Evolutionary conservation across 2,888 invertebrate genomes (phyloP).

Genomic region (Meloe dianella): DNA sequence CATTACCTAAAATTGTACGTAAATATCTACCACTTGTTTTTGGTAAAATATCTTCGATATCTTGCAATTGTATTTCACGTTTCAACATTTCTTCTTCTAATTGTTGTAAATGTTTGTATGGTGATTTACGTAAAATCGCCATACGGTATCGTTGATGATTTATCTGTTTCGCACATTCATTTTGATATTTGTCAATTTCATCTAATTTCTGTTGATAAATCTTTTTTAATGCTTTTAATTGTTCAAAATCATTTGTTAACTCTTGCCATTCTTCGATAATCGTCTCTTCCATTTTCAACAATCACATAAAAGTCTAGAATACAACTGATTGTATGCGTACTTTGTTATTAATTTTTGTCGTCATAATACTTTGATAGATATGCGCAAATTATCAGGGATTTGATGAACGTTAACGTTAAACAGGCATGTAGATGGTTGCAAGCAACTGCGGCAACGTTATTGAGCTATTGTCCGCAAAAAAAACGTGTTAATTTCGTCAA

Average conservation of each 20-base stretch:
- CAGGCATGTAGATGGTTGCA: slow-evolving; percentile 7
- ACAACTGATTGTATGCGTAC: slow-evolving; percentile 14
- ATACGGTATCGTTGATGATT: slow-evolving; percentile 89
- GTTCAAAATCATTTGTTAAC: slow-evolving; percentile 41
- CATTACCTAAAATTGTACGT: slow-evolving; percentile 90
- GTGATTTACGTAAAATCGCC: slow-evolving; percentile 66
- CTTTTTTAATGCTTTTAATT: slow-evolving; percentile 72
- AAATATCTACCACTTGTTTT: slow-evolving; percentile 88
- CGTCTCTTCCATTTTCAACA: slow-evolving; percentile 19
- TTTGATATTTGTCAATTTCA: slow-evolving; percentile 79
- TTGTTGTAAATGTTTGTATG: slow-evolving; percentile 63
- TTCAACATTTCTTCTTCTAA: slow-evolving; percentile 78
- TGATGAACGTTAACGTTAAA: slow-evolving; percentile 5
- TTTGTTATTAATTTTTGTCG: slow-evolving; percentile 14
- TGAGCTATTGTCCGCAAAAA: too few relatives aligned
- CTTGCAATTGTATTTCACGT: slow-evolving; percentile 81
- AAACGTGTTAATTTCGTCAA: too few relatives aligned
- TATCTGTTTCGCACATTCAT: slow-evolving; percentile 83
- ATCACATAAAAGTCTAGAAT: not conserved
- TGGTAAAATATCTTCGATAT: slow-evolving; percentile 90
- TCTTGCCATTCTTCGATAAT: slow-evolving; percentile 45
- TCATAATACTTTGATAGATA: not conserved
- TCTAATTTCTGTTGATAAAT: slow-evolving; percentile 82
- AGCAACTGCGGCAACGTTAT: too few relatives aligned
- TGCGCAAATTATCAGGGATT: not conserved